A percentile compares a stretch with the other conserved stretches of the same genome.
phyloP scores from a whole-genome alignment of 2,888 invertebrate species.

The Callyntrura guangdongensis region DNA sequence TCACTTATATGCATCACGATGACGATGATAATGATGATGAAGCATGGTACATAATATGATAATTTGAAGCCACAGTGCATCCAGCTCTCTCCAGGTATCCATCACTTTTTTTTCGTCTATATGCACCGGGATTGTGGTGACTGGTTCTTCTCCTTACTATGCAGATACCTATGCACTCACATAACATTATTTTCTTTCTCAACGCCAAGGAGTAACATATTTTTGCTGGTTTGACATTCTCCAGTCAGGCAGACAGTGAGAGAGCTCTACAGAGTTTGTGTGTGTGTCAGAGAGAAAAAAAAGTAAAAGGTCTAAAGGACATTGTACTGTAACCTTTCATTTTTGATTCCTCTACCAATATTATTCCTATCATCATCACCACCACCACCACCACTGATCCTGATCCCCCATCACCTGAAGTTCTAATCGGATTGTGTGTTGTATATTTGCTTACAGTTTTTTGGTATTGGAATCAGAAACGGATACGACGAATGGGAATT shows the following conservation, averaged over 20 bases:
- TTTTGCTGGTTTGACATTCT: conserved; percentile 50
- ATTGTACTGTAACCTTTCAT: conserved; percentile 40
- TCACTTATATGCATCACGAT: not conserved
- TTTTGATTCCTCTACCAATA: conserved; percentile 44
- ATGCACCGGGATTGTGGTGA: not conserved
- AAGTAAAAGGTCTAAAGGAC: conserved; percentile 57
- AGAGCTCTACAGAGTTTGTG: too few species aligned
- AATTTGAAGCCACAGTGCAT: conserved; percentile 51
- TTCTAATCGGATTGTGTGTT: conserved; percentile 32
- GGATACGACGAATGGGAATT: not conserved
- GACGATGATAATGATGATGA: not conserved
- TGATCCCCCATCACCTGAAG: not conserved
- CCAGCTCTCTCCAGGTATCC: conserved; percentile 58
- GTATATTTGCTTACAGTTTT: conserved; percentile 12
- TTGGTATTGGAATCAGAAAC: conserved; percentile 15
- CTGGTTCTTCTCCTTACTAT: not conserved
- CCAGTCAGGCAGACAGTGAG: conserved; percentile 3
- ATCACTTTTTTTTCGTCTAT: conserved; percentile 53
- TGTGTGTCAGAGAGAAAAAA: not conserved
- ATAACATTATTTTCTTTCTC: conserved; percentile 16
- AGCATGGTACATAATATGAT: not conserved
- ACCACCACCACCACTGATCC: not conserved
- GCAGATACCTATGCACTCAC: not conserved
- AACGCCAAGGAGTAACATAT: not conserved
- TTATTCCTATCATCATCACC: not conserved